Base-by-base conservation (phyloP, 2,113 vertebrate genomes). In the Penelope pileata region DNA sequence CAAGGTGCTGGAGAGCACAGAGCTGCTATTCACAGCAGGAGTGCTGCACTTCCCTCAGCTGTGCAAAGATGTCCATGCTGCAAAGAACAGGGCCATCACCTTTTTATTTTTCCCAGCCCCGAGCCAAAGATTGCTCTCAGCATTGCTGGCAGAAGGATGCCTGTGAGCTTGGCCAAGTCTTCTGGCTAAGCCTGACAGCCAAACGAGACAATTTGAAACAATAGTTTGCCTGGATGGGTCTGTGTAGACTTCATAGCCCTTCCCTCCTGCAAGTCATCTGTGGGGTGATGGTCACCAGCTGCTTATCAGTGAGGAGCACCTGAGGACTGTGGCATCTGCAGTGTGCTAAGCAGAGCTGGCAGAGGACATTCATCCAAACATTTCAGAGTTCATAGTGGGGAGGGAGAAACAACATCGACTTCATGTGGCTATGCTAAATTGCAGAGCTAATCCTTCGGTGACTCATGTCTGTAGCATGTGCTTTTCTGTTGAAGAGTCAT, bases 371-470 rank as follows among this genome's bases (percentile, higher is more conserved):
- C 36, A 80, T 62, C 53, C 91, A 79, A 73, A 58, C 17, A 26
- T 85, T 89, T 72, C 66, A 32, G 26, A 18, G 51, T 62, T 68
- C 43, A 5, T 51, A 51, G 30, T 8, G 26, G 26, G 60, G 19
- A 86, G 60, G 43, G 15, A 79, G 51, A 60, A 91, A 56, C 54
- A 92, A 69, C 93, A 56, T 51, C 0, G 1, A 72, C 69, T 87
- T 75, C 87, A 50, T 77, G 75, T 83, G 67, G 32, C 78, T 77
- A 34, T 83, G 48, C 53, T 90, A 85, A 91, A 80, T 59, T 12
- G n/a, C 89, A 69, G 58, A 92, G 78, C 59, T 94, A 86, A 92
- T 94, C 58, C 89, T 79, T 76, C 24, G 19, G 63, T 93, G 91
- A 89, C 62, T 93, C 87, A 88, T 42, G n/a, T 45, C 58, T 77